Conservation (phyloP, 2,888 invertebrate species). For the Pachydiplax longipennis region DNA sequence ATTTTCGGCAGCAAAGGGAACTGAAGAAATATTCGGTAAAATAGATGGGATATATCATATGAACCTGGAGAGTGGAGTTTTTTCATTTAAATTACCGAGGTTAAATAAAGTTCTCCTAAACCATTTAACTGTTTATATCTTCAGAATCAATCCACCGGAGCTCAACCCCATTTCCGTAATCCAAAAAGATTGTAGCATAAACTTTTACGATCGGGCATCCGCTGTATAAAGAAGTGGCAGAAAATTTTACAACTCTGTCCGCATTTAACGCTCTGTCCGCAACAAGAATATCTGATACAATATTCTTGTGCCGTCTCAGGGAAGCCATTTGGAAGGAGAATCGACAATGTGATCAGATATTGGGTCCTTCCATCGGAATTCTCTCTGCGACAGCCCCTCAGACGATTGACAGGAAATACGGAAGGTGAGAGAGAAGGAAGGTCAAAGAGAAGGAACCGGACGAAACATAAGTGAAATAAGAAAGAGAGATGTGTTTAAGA, state of each 20-base stretch:
- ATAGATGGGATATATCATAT: too few species aligned
- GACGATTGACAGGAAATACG: not conserved
- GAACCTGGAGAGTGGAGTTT: too few species aligned
- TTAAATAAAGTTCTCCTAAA: too few species aligned
- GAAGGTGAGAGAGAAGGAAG: not conserved
- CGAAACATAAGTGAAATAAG: too few species aligned
- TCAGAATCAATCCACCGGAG: too few species aligned
- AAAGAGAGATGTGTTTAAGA: too few species aligned
- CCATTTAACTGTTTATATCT: too few species aligned
- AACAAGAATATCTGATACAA: not conserved
- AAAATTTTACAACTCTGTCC: not conserved
- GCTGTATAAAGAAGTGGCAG: not conserved
- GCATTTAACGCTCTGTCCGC: not conserved
- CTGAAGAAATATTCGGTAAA: too few species aligned
- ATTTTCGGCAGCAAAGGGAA: too few species aligned
- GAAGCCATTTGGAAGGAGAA: not conserved
- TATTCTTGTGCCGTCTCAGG: not conserved
- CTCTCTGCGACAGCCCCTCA: not conserved
- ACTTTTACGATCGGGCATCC: not conserved
- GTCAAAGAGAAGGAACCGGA: not conserved
- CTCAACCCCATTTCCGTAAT: too few species aligned
- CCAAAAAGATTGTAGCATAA: too few species aligned
- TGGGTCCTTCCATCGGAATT: not conserved
- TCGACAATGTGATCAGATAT: not conserved
- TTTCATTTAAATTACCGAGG: too few species aligned